phyloP scores from a whole-genome alignment of 2,113 vertebrate genomes.

The Romanogobio albipinnatus region DNA sequence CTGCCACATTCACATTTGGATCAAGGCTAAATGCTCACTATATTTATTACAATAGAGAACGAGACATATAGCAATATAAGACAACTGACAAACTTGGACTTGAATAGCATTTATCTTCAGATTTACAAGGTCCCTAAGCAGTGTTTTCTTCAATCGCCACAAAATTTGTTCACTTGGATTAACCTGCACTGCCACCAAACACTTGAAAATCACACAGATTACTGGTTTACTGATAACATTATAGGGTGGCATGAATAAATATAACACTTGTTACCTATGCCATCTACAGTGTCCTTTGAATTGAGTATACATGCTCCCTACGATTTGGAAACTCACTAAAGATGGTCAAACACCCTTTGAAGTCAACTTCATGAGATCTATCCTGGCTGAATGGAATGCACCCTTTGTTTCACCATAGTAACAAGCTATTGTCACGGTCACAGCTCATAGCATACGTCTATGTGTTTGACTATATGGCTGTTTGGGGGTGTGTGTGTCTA shows the following conservation, averaged over 20 bases:
- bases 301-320: neutral
- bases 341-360: neutral
- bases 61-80: too few relatives aligned
- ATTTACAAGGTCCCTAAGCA: too few relatives aligned
- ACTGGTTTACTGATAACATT: too few relatives aligned
- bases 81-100: too few relatives aligned
- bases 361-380: neutral
- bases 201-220: too few relatives aligned
- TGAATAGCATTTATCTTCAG: too few relatives aligned
- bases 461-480: constrained; percentile 23
- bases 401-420: neutral
- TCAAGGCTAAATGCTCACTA: neutral
- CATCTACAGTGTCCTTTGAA: neutral
- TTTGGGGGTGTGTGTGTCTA: constrained; percentile 36
- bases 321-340: neutral
- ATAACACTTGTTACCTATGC: neutral
- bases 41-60: neutral
- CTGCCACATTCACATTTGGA: neutral
- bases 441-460: neutral
- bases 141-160: too few relatives aligned
- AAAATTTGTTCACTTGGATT: neutral
- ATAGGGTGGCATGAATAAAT: too few relatives aligned
- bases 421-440: neutral
- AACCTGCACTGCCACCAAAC: neutral
- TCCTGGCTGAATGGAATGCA: neutral